phyloP scores from a whole-genome alignment of 2,888 invertebrate genomes.

The Cheilosia vulpina region DNA sequence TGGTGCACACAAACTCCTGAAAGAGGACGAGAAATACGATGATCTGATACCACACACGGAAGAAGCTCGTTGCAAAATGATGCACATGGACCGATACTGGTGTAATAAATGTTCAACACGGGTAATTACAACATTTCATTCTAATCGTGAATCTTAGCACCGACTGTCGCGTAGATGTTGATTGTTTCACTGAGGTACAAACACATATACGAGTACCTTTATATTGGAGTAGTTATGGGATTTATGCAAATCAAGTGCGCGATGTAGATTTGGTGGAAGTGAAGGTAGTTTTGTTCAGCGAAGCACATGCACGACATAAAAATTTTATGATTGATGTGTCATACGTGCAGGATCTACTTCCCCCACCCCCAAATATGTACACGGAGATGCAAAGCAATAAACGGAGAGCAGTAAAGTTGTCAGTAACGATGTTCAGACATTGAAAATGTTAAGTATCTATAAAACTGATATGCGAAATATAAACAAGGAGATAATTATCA shows the following conservation, averaged over 20 bases:
- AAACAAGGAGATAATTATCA: constrained; percentile 1
- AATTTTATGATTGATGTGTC: constrained; percentile 9
- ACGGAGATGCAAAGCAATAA: neutral
- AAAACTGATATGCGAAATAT: neutral
- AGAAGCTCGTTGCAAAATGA: constrained; percentile 71
- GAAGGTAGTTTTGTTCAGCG: neutral
- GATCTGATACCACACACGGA: constrained; percentile 75
- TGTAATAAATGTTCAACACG: constrained; percentile 75
- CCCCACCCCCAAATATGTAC: neutral
- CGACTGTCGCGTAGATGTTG: constrained; percentile 70
- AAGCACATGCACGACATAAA: constrained; percentile 8
- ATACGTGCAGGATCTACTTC: neutral
- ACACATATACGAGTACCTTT: neutral
- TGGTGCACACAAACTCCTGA: constrained; percentile 6
- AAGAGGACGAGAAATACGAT: constrained; percentile 50
- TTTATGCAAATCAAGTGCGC: constrained; percentile 41
- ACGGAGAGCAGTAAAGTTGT: neutral
- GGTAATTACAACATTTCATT: constrained; percentile 75
- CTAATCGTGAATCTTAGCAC: constrained; percentile 69
- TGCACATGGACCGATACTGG: constrained; percentile 67
- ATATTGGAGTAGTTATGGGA: neutral
- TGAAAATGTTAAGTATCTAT: neutral
- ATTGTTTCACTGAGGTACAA: constrained; percentile 26
- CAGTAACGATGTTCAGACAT: neutral
- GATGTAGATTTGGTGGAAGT: neutral